Conservation (phyloP, 2,113 vertebrate genomes). For the Scatophagus argus region DNA sequence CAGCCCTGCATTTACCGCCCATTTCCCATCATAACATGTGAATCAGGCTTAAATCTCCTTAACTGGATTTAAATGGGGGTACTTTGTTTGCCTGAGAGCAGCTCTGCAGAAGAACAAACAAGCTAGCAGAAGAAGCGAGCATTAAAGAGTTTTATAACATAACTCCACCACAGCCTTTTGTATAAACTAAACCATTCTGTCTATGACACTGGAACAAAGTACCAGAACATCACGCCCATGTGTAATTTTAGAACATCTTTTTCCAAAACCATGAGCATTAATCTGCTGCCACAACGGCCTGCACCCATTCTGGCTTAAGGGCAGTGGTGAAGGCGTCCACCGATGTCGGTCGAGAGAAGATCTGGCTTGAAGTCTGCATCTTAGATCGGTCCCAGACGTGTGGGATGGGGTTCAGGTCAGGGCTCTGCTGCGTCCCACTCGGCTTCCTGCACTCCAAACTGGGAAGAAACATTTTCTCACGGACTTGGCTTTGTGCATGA, state of each 20-base stretch:
- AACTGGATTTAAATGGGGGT: conserved; percentile 2
- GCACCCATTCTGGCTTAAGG: neutral
- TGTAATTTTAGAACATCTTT: neutral
- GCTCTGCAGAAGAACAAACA: neutral
- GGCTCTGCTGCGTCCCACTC: neutral
- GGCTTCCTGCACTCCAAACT: neutral
- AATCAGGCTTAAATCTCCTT: neutral
- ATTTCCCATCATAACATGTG: neutral
- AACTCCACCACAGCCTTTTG: neutral
- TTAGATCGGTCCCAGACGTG: neutral
- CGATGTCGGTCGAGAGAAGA: neutral
- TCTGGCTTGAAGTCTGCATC: neutral
- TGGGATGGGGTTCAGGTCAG: neutral
- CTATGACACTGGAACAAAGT: neutral
- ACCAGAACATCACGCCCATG: neutral
- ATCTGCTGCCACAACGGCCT: neutral
- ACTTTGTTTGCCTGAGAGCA: neutral
- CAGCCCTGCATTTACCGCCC: neutral
- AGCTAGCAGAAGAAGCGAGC: neutral
- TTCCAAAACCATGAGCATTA: neutral
- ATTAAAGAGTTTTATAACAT: neutral
- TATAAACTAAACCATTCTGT: neutral
- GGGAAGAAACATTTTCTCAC: neutral
- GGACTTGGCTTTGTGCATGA: neutral
- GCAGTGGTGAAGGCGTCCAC: too few relatives aligned